Conservation (phyloP, 2,888 invertebrate genomes). For the Drosophila ezoana region DNA sequence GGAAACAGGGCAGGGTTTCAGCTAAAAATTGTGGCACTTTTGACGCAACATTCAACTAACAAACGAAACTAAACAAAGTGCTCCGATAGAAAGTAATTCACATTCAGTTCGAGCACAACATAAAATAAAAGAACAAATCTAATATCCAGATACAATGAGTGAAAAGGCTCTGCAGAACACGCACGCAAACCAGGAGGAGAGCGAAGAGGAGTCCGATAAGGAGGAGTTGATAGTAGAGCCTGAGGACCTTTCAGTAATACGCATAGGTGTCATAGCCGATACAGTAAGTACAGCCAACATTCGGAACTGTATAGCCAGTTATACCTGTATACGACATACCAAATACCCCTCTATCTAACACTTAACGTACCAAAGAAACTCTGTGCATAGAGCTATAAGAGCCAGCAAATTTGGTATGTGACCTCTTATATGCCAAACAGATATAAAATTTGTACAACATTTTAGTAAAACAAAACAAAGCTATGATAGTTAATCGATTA, state of each 20-base stretch:
- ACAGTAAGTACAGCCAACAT: slow-evolving; percentile 26
- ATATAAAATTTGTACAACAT: no score
- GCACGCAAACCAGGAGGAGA: accelerated
- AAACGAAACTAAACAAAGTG: slow-evolving; percentile 4
- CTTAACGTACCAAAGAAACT: no score
- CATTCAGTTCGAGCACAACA: neutral
- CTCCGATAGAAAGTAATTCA: neutral
- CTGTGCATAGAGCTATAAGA: no score
- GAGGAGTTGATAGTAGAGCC: neutral
- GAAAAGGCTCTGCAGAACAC: neutral
- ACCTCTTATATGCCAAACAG: no score
- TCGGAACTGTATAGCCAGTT: no score
- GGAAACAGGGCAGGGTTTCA: no score
- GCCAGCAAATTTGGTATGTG: no score
- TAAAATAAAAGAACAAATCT: neutral
- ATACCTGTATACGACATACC: no score
- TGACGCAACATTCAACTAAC: neutral
- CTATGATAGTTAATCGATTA: no score
- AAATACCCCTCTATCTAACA: no score
- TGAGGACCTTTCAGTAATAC: slow-evolving; percentile 37
- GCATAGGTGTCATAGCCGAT: slow-evolving; percentile 57
- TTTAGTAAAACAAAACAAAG: no score
- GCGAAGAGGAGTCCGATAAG: neutral
- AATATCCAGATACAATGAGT: slow-evolving; percentile 39
- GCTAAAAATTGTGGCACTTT: neutral